Conservation (phyloP, 2,888 invertebrate genomes). For the Platynereis dumerilii region DNA sequence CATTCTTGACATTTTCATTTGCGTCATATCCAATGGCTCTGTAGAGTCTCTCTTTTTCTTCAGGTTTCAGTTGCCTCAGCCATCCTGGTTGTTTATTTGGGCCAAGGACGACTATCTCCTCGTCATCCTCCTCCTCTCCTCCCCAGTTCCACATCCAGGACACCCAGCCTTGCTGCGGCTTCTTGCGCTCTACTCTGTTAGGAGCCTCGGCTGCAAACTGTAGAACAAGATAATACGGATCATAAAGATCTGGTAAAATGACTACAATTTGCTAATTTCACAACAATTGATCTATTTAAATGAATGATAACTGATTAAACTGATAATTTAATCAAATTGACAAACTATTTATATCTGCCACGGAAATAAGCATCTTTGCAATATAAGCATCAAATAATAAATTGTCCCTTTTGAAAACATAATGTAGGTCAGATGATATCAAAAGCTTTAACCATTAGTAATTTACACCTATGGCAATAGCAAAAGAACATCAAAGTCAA, state of each 20-base stretch:
- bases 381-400: no score
- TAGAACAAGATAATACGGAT: neutral
- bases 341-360: no score
- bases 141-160: conserved; percentile 27
- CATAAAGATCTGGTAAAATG: neutral
- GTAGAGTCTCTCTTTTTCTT: conserved; percentile 71
- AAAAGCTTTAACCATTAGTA: no score
- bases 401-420: no score
- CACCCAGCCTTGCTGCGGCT: conserved; percentile 24
- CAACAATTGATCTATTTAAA: neutral
- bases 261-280: neutral
- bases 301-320: no score
- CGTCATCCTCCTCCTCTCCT: conserved; percentile 24
- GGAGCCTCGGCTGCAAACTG: conserved; percentile 50
- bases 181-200: conserved; percentile 43
- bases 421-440: no score
- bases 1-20: conserved; percentile 47
- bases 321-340: no score
- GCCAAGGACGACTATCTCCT: conserved; percentile 46
- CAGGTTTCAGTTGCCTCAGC: conserved; percentile 72
- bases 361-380: no score
- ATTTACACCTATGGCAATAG: no score
- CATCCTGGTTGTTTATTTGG: conserved; percentile 63
- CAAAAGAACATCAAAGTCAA: no score
- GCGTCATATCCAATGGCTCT: conserved; percentile 72